phyloP scores from a whole-genome alignment of 2,113 vertebrate species.

The Ramphastos sulfuratus region DNA sequence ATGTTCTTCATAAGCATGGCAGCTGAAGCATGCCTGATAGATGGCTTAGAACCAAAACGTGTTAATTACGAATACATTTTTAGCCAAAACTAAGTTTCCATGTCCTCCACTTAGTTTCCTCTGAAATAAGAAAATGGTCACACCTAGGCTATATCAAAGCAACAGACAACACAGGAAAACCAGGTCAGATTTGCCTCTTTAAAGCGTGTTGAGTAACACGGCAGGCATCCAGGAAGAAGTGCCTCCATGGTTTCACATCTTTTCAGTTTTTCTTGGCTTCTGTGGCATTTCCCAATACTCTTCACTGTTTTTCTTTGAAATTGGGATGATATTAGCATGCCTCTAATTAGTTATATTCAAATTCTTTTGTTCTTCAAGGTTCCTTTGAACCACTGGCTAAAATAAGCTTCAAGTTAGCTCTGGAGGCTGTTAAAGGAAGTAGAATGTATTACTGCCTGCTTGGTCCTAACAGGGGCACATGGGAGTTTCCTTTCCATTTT shows the following conservation, averaged over 20 bases:
- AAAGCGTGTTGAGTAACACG: neutral
- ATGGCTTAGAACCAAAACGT: neutral
- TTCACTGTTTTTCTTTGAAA: neutral
- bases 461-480: neutral
- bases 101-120: neutral
- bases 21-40: neutral
- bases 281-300: neutral
- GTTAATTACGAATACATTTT: neutral
- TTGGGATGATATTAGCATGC: neutral
- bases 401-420: neutral
- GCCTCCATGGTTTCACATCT: neutral
- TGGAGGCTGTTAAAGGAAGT: neutral
- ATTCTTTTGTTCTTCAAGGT: constrained; percentile 20
- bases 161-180: neutral
- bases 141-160: neutral
- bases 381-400: constrained; percentile 24
- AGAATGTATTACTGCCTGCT: neutral
- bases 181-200: neutral
- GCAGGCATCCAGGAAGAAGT: neutral
- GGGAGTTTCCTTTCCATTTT: neutral
- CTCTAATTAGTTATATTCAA: constrained; percentile 10
- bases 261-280: neutral
- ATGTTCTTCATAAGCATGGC: neutral
- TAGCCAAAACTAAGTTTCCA: neutral
- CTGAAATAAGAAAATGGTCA: neutral